Base-by-base conservation (phyloP, 1,140 invertebrate species). In the Dreissena rostriformis region DNA sequence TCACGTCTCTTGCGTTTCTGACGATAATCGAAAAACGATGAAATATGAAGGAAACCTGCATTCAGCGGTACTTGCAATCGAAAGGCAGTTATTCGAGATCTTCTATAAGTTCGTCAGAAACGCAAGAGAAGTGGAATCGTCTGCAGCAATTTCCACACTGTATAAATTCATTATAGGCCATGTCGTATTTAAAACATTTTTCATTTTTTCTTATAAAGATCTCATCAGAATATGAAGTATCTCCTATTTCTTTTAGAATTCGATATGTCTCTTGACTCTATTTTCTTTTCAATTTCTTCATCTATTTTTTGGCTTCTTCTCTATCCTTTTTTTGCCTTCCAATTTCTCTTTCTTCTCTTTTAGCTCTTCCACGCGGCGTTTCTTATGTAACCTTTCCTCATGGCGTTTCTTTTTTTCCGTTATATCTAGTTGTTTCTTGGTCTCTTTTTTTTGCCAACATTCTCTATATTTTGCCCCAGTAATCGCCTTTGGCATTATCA, bases 401-500 rank as follows among this genome's bases (percentile, higher is more conserved):
- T 70, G 26, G 29, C 28, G 11, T 70, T 70, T 29, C 51, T 70
- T 24, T 39, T 70, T 70, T 70, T 70, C 28, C 51, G 17, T 28
- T 39, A 29, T 8, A n/a, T n/a, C n/a, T n/a, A 49, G 29, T 49
- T 8, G 14, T 70, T 39, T 24, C 12, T 72, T 24, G 0, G 15
- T 15, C 26, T 22, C 49, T 72, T 72, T n/a, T 53, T 72, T 49
- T 53, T 49, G 14, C 24, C 51, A 72, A 39, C 1, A 53, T 53
- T 72, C 15, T 72, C 70, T 52, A n/a, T 53, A 72, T 53, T 72
- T 72, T 53, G 28, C 17, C 7, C n/a, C n/a, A n/a, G n/a, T n/a
- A n/a, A n/a, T n/a, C n/a, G n/a, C 70, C 70, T 72, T 72, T 72
- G 70, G 70, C 51, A 72, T 52, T 71, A 71, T 71, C 68, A 71